phyloP scores from a whole-genome alignment of 2,113 vertebrate species.

The Zosterops hypoxanthus region DNA sequence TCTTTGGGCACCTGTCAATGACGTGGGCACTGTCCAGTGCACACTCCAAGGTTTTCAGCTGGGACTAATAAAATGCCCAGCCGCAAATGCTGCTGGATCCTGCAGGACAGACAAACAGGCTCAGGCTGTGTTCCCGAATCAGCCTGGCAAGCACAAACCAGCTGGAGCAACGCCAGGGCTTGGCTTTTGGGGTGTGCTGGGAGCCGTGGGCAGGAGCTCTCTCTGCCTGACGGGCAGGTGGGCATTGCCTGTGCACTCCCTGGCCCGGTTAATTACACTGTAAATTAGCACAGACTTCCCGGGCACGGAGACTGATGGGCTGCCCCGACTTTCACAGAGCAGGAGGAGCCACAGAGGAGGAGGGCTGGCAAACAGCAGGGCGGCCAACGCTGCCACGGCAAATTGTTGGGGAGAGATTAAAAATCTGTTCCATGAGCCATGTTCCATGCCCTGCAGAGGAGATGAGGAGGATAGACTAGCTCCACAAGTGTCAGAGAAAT shows the following conservation, averaged over 20 bases:
- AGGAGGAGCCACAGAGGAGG: accelerated
- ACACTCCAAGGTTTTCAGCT: background rate
- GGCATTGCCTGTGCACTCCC: background rate
- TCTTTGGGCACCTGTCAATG: background rate
- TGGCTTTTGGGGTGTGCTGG: background rate
- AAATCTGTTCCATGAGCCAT: background rate
- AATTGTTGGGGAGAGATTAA: background rate
- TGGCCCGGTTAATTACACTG: background rate
- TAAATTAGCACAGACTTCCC: background rate
- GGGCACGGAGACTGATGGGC: background rate
- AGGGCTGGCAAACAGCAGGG: background rate
- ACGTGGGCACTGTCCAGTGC: background rate
- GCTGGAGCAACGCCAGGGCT: background rate
- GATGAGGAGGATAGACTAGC: background rate
- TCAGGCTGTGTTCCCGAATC: background rate
- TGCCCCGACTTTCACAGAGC: background rate
- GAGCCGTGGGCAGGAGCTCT: background rate
- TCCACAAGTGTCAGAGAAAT: background rate
- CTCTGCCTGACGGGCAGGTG: accelerated
- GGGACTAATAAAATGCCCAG: background rate
- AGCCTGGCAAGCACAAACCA: background rate
- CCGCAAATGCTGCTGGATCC: background rate
- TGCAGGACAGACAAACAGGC: background rate
- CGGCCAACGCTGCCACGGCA: background rate
- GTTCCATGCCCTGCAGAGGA: background rate